These are phyloP conservation scores for Thereva unica DNA, from an alignment of 2,888 invertebrate species.

Conservation along the genomic window DNA sequence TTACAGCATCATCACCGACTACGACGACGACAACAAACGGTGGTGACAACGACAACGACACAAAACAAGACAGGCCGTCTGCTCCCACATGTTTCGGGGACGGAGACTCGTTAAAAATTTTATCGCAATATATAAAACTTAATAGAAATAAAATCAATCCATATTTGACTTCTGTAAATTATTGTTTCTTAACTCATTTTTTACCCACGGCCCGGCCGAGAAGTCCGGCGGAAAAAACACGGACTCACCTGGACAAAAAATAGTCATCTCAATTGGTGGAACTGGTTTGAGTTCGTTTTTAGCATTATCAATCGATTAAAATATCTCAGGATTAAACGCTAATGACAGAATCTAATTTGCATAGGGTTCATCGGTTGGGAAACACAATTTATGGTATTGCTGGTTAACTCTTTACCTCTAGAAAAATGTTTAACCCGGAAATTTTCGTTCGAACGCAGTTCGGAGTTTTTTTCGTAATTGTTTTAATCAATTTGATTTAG, in stretches of 20 bases:
- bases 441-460: background rate
- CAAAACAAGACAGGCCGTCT: background rate
- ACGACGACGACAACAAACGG: no score
- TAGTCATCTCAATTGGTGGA: constrained; percentile 13
- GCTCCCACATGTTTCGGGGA: background rate
- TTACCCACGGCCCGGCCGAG: background rate
- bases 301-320: constrained; percentile 35
- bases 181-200: background rate
- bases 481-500: no score
- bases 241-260: constrained; percentile 1
- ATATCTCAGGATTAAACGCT: constrained; percentile 34
- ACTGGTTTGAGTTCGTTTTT: constrained; percentile 30
- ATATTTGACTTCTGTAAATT: constrained; percentile 17
- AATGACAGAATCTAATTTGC: constrained; percentile 36
- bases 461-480: no score
- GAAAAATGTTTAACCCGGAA: constrained; percentile 7
- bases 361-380: constrained; percentile 24
- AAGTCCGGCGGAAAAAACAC: constrained; percentile 20
- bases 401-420: background rate
- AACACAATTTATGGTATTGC: constrained; percentile 20
- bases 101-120: constrained; percentile 10
- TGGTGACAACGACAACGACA: no score
- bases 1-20: background rate
- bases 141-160: constrained; percentile 26
- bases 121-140: constrained; percentile 18